Evolutionary conservation across 2,113 vertebrate genomes (phyloP), one percentile per base, ranked within the genome.

Genomic region (Opisthocomus hoazin): DNA sequence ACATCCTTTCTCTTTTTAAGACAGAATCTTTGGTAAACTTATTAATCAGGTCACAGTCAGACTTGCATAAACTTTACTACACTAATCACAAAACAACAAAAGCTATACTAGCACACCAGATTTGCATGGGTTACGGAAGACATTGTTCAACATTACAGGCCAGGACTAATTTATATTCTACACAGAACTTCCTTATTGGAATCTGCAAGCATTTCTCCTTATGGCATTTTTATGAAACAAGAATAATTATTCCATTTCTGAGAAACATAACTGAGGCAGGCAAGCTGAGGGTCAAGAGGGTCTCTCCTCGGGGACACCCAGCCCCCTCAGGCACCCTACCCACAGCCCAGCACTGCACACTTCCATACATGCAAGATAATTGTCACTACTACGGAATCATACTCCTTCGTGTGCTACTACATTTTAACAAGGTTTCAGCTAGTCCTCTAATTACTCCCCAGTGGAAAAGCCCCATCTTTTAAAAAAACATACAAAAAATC

Each of bases 251-350:
- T 0, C 11, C 20, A 54, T 66, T 90, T 74, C 24, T 50, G 27
- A 74, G n/a, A 86, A 17, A 36, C 3, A 21, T 8, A 48, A 53
- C 9, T 0, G 1, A 77, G 41, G 41, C 0, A 30, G 22, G 43
- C 29, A 83, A 65, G 58, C 9, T 12, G 26, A 77, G 26, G 12
- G 27, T 78, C 69, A 69, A 69, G 32, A 70, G 13, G 21, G 46
- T 30, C 37, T 84, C 34, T 29, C 1, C 0, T 0, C 8, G 17
- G 27, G 19, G 11, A 63, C 1, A 32, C 1, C 0, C 11, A 2
- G 51, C 3, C 23, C 34, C 10, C 10, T 5, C 58, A 16, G 27
- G 65, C 66, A 85, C 26, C 14, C 70, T 78, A 20, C 11, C 15
- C 56, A 36, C 4, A 56, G 32, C 18, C 16, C 63, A 57, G 41